Evolutionary conservation across 2,797 vertebrate genomes (phyloP).

Genomic region (Valencia hispanica): DNA sequence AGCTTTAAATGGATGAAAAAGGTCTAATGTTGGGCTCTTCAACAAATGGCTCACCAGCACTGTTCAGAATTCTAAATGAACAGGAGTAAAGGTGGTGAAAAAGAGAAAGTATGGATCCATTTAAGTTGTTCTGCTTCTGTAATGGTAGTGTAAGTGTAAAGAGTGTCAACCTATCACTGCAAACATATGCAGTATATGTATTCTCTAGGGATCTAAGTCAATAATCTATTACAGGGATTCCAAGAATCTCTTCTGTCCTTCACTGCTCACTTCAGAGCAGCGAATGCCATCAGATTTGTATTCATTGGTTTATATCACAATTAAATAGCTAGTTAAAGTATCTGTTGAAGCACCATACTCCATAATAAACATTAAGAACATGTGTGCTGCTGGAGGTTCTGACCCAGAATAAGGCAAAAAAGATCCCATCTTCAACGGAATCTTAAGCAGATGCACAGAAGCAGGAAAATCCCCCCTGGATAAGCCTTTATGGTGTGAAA

Average conservation of each 20-base stretch:
- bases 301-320: conserved; percentile 84
- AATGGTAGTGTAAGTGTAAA: conserved; percentile 71
- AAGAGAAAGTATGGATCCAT: conserved; percentile 49
- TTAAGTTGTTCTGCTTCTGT: conserved; percentile 57
- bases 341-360: conserved; percentile 76
- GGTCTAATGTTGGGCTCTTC: conserved; percentile 14
- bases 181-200: conserved; percentile 61
- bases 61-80: conserved; percentile 42
- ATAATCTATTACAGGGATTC: conserved; percentile 80
- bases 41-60: conserved; percentile 40
- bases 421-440: conserved; percentile 69
- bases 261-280: conserved; percentile 65
- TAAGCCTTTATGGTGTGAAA: conserved; percentile 73
- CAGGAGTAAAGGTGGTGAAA: conserved; percentile 48
- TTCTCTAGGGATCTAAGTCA: conserved; percentile 76
- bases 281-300: conserved; percentile 85
- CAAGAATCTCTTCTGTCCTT: conserved; percentile 69
- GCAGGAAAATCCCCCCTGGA: conserved; percentile 70
- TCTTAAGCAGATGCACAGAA: conserved; percentile 74
- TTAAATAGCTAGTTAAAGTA: conserved; percentile 76
- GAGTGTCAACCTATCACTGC: conserved; percentile 60
- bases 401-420: conserved; percentile 54
- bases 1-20: conserved; percentile 19
- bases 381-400: conserved; percentile 64
- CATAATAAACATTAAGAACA: conserved; percentile 57